These are phyloP conservation scores for Crocallis elinguaria DNA, from an alignment of 2,888 invertebrate species.

Conservation along the genomic window DNA sequence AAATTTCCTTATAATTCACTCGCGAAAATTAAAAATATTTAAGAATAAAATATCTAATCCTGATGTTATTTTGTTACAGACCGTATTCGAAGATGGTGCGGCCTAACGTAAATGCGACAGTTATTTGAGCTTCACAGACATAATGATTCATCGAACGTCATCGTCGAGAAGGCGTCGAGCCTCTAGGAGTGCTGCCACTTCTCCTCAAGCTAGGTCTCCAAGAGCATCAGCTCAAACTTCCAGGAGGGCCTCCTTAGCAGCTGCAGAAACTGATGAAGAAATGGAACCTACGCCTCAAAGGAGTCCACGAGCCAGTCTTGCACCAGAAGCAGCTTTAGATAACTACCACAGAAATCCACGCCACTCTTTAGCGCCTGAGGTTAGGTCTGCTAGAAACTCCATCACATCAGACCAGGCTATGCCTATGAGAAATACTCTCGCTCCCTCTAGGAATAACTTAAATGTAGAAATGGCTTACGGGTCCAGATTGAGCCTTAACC, in stretches of 20 bases:
- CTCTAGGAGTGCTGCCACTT: constrained; percentile 87
- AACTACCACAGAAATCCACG: constrained; percentile 83
- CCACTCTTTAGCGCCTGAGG: constrained; percentile 83
- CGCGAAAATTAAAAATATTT: constrained; percentile 16
- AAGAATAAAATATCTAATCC: constrained; percentile 36
- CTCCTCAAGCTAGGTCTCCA: constrained; percentile 84
- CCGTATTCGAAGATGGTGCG: constrained; percentile 10
- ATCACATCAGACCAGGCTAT: constrained; percentile 85
- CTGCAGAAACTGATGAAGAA: constrained; percentile 86
- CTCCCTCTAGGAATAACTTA: constrained; percentile 86
- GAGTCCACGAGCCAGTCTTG: constrained; percentile 85
- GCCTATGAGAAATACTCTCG: constrained; percentile 82
- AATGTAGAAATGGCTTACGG: constrained; percentile 84
- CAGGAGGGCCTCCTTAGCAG: constrained; percentile 85
- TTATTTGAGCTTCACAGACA: constrained; percentile 30
- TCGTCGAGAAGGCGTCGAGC: constrained; percentile 88
- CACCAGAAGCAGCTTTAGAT: constrained; percentile 82
- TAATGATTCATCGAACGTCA: constrained; percentile 87
- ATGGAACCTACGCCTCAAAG: constrained; percentile 73
- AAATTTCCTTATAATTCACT: constrained; percentile 42
- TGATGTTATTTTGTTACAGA: constrained; percentile 45
- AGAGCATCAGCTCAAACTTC: constrained; percentile 76
- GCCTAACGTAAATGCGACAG: not conserved
- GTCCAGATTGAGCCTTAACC: constrained; percentile 84
- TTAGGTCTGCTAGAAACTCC: constrained; percentile 86